Conservation (phyloP, 2,113 vertebrate species). For the Aegypius monachus region DNA sequence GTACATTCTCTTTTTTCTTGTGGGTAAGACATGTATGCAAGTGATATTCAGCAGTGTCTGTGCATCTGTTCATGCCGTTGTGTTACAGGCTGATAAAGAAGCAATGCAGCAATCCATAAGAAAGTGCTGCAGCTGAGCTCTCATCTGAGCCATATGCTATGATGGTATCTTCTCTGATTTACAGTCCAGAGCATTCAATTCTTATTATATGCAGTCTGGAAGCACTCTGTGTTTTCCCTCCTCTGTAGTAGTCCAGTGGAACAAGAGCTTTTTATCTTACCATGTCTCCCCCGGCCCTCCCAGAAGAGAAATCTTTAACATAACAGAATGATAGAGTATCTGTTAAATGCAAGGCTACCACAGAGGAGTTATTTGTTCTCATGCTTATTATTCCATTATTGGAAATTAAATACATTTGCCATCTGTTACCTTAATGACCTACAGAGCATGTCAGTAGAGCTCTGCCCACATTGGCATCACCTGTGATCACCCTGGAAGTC, state of each 20-base stretch:
- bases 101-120: neutral
- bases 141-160: neutral
- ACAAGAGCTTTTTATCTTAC: neutral
- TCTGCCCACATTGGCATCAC: neutral
- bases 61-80: neutral
- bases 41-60: neutral
- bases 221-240: neutral
- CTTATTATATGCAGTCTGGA: neutral
- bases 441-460: neutral
- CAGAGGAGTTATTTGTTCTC: neutral
- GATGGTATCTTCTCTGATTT: neutral
- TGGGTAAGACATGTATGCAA: neutral
- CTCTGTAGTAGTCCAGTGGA: neutral
- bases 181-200: neutral
- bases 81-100: neutral
- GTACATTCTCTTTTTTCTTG: neutral
- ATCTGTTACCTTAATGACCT: neutral
- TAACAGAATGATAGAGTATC: neutral
- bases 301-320: neutral
- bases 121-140: neutral
- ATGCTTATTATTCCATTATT: neutral
- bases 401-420: neutral
- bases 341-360: neutral
- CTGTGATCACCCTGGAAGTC: neutral
- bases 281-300: accelerated